Percentiles rank a stretch among this genome's conserved stretches.
These are phyloP conservation scores for Amphipyra berbera DNA, from an alignment of 2,888 invertebrate species.

Conservation along the genomic window DNA sequence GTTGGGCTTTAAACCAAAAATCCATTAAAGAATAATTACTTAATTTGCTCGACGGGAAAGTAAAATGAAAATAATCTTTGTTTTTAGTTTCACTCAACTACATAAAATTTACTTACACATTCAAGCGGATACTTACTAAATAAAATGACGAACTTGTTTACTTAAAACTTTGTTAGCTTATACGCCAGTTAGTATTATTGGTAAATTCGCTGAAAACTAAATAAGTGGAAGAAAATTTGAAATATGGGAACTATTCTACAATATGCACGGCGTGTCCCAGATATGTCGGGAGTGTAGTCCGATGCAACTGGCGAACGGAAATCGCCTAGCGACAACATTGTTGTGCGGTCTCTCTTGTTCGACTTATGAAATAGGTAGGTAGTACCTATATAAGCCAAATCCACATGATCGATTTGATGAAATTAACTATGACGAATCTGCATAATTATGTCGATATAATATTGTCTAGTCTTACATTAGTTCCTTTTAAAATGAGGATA, in stretches of 20 bases:
- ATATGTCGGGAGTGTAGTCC: constrained; percentile 79
- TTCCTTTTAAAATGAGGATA: too few species aligned
- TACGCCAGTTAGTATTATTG: background rate
- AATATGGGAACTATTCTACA: constrained; percentile 59
- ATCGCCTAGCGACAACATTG: constrained; percentile 87
- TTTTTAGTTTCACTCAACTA: too few species aligned
- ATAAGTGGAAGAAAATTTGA: constrained; percentile 39
- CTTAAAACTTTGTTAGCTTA: constrained; percentile 12
- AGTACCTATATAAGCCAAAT: constrained; percentile 39
- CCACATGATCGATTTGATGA: constrained; percentile 29
- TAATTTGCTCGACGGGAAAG: too few species aligned
- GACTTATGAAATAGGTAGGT: constrained; percentile 55
- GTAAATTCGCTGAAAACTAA: constrained; percentile 12
- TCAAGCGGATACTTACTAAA: background rate
- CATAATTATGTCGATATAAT: background rate
- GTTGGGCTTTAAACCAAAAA: too few species aligned
- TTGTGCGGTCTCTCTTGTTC: constrained; percentile 76
- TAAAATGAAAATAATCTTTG: too few species aligned
- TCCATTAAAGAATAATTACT: background rate
- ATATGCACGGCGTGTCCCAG: constrained; percentile 79
- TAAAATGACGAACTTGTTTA: background rate
- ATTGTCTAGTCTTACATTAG: too few species aligned
- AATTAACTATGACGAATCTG: background rate
- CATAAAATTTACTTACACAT: background rate
- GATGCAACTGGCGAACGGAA: constrained; percentile 82